Evolutionary conservation across 2,888 invertebrate species (phyloP).

Genomic region (Drosophila algonquin): DNA sequence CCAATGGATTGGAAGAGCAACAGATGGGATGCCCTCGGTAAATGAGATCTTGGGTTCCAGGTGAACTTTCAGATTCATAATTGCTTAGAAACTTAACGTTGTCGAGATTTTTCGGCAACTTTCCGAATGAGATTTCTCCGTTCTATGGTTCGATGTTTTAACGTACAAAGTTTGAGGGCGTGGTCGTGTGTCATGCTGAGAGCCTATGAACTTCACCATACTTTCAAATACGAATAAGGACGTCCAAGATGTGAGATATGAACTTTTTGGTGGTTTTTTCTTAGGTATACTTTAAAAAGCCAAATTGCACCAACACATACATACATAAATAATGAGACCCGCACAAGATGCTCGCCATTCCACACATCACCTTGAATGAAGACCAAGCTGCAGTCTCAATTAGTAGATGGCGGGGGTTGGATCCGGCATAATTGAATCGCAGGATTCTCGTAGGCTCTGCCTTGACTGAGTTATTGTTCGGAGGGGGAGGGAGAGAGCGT

Average conservation of each 20-base stretch:
- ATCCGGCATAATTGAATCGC: conserved; percentile 36
- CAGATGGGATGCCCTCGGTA: too few species aligned
- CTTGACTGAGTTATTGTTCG: conserved; percentile 43
- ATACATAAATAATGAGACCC: conserved; percentile 40
- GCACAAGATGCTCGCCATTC: background rate
- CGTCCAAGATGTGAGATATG: too few species aligned
- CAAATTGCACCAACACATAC: conserved; percentile 37
- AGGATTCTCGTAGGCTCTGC: conserved; percentile 29
- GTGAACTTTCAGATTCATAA: background rate
- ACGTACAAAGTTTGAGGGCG: too few species aligned
- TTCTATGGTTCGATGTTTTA: too few species aligned
- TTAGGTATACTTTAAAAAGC: background rate
- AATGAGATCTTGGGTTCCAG: too few species aligned
- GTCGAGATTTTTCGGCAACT: too few species aligned
- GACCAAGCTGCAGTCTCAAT: conserved; percentile 34
- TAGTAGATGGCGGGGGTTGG: conserved; percentile 24
- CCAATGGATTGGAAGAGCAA: too few species aligned
- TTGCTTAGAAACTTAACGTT: background rate
- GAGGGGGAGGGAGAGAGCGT: conserved; percentile 9
- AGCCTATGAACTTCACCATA: too few species aligned
- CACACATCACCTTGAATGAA: conserved; percentile 25
- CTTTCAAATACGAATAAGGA: too few species aligned
- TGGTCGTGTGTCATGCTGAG: too few species aligned
- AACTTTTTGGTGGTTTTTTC: too few species aligned
- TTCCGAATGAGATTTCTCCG: too few species aligned